A percentile compares a stretch with the other conserved stretches of the same genome.
These are phyloP conservation scores for Zaprionus davidi DNA, from an alignment of 1,140 invertebrate species.

Conservation along the genomic window DNA sequence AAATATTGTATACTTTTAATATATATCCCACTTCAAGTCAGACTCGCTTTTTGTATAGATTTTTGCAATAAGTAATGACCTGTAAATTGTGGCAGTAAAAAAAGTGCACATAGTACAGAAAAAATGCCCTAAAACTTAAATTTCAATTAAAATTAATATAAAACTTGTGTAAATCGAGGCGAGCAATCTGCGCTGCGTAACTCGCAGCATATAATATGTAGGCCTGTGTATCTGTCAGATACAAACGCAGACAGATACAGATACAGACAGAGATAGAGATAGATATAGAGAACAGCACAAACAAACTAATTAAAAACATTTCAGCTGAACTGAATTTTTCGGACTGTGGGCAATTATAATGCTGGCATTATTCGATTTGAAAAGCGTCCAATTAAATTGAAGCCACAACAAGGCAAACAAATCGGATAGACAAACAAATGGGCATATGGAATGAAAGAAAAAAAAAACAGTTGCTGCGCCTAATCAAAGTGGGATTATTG, in stretches of 20 bases:
- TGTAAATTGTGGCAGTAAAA: no score
- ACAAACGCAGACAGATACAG: constrained; percentile 22
- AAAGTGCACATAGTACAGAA: background rate
- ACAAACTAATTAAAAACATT: constrained; percentile 51
- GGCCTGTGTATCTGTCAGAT: constrained; percentile 31
- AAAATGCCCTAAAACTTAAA: constrained; percentile 11
- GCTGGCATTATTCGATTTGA: background rate
- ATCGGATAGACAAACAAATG: background rate
- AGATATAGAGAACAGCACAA: background rate
- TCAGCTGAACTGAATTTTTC: constrained; percentile 35
- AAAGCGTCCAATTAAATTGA: constrained; percentile 5
- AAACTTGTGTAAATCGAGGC: constrained; percentile 50
- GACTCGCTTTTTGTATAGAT: no score
- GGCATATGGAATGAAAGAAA: background rate
- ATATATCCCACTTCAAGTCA: no score
- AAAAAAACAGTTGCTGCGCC: background rate
- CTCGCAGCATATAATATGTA: constrained; percentile 26
- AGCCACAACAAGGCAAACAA: constrained; percentile 5
- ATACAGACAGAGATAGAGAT: background rate
- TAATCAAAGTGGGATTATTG: constrained; percentile 12
- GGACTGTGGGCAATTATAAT: constrained; percentile 31
- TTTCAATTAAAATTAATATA: constrained; percentile 71
- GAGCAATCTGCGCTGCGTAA: constrained; percentile 25
- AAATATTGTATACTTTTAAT: no score
- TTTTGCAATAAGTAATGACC: no score